Conservation (phyloP, 2,888 invertebrate genomes). For the Ophonus ardosiacus region DNA sequence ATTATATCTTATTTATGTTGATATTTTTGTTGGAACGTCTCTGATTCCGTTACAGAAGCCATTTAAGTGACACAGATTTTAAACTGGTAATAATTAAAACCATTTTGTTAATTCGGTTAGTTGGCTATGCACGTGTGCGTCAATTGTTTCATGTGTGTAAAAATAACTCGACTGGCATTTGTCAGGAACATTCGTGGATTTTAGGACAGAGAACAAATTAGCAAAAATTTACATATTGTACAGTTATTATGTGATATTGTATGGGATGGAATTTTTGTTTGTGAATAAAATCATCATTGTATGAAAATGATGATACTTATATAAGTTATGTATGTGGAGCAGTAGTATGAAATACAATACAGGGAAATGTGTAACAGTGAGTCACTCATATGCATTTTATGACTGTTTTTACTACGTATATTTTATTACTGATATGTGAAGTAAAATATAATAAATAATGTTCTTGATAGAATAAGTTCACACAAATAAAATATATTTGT, state of each 20-base stretch:
- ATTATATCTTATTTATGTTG: not conserved
- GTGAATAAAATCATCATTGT: not conserved
- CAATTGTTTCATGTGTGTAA: not conserved
- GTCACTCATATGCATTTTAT: no score
- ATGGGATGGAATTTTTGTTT: not conserved
- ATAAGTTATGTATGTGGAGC: not conserved
- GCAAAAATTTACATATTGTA: not conserved
- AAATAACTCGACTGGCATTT: not conserved
- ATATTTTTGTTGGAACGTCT: not conserved
- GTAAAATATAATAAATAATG: no score
- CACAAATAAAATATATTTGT: no score
- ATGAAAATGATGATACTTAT: not conserved
- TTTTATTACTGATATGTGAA: no score
- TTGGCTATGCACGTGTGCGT: not conserved
- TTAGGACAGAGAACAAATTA: not conserved
- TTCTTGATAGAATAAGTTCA: no score
- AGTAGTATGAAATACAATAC: not conserved
- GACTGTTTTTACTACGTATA: no score
- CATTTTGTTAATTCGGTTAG: constrained; percentile 19
- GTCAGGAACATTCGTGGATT: not conserved
- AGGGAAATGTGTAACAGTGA: no score
- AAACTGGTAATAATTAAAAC: not conserved
- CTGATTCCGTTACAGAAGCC: not conserved
- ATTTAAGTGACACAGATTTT: not conserved
- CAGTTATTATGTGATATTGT: not conserved